Evolutionary conservation across 2,113 vertebrate genomes (phyloP).

Genomic region (Argyrosomus japonicus): DNA sequence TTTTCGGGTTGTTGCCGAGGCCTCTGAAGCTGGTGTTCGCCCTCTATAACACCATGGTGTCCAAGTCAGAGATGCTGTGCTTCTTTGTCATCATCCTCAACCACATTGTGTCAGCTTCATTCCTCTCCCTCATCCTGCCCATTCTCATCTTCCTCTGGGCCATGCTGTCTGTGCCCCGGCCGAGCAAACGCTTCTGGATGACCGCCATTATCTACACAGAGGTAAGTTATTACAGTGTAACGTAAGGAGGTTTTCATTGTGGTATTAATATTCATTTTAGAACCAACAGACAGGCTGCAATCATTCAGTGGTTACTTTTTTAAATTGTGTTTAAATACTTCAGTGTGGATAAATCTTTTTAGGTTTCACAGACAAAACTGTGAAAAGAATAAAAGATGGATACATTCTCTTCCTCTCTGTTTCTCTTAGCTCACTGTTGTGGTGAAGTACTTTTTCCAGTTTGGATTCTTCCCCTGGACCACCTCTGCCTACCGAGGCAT

Average conservation of each 20-base stretch:
- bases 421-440: conserved; percentile 82
- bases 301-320: no score
- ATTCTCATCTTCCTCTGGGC: conserved; percentile 84
- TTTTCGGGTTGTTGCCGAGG: conserved; percentile 68
- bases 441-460: conserved; percentile 88
- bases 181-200: conserved; percentile 86
- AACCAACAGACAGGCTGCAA: not conserved
- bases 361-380: no score
- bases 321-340: no score
- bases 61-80: conserved; percentile 84
- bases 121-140: conserved; percentile 81
- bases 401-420: conserved; percentile 21
- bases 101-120: conserved; percentile 81
- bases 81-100: conserved; percentile 84
- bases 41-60: conserved; percentile 75
- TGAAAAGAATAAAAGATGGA: no score
- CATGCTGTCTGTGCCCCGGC: conserved; percentile 84
- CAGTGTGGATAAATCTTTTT: no score
- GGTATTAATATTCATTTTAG: not conserved
- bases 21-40: conserved; percentile 79
- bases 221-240: conserved; percentile 58
- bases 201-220: conserved; percentile 86
- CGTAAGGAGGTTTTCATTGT: not conserved
- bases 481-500: conserved; percentile 81
- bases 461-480: conserved; percentile 88